Conservation (phyloP, 2,113 vertebrate genomes). For the Clarias gariepinus region DNA sequence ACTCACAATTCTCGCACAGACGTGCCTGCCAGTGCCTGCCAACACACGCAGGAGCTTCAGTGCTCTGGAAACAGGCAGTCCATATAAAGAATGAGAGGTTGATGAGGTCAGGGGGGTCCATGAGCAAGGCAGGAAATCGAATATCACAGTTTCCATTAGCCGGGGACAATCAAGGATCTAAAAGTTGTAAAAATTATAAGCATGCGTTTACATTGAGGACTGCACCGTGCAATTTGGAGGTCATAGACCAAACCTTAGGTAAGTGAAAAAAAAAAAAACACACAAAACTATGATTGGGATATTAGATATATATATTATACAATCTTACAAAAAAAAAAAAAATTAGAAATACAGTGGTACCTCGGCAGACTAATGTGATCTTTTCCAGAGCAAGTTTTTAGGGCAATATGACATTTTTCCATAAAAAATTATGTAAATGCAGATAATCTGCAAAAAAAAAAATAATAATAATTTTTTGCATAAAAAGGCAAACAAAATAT, state of each 20-base stretch:
- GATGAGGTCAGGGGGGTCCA: conserved; percentile 72
- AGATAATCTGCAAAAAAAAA: too few relatives aligned
- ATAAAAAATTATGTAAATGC: too few relatives aligned
- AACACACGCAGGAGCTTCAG: conserved; percentile 93
- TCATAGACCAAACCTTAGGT: background rate
- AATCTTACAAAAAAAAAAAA: too few relatives aligned
- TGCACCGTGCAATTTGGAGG: background rate
- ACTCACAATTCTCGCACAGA: conserved; percentile 87
- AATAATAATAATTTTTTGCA: too few relatives aligned
- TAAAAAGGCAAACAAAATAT: too few relatives aligned
- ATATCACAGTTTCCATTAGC: conserved; percentile 83
- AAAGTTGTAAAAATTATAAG: background rate
- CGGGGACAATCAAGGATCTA: conserved; percentile 93
- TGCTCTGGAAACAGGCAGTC: conserved; percentile 78
- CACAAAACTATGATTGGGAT: background rate
- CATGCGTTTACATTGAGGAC: background rate
- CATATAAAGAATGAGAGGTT: conserved; percentile 72
- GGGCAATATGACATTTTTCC: too few relatives aligned
- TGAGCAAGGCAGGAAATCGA: conserved; percentile 85
- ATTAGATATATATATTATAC: too few relatives aligned
- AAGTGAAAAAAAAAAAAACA: background rate
- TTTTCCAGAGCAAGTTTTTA: too few relatives aligned
- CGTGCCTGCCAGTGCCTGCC: conserved; percentile 84
- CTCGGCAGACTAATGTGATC: too few relatives aligned
- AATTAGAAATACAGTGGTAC: too few relatives aligned